Percentiles rank a stretch among this genome's conserved stretches.
Evolutionary conservation across 2,113 vertebrate species (phyloP).

Genomic region (Oryzias woworae): DNA sequence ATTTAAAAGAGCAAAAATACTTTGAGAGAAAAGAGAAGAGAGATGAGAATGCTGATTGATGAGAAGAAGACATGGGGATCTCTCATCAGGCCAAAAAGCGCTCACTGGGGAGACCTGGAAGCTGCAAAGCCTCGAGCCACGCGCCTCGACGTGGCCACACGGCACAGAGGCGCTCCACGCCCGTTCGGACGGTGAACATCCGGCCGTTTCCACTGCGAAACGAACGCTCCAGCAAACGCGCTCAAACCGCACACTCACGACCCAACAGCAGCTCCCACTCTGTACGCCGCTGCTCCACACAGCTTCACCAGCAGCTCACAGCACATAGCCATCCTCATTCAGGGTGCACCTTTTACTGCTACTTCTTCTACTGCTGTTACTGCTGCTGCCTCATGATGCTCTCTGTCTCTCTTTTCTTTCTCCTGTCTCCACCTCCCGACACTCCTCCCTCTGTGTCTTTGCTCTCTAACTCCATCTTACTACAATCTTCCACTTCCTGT

Average conservation of each 20-base stretch:
- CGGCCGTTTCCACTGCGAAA: constrained; percentile 49
- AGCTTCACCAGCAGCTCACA: constrained; percentile 42
- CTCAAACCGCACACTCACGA: constrained; percentile 45
- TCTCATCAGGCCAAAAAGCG: constrained; percentile 67
- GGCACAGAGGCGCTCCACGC: constrained; percentile 34
- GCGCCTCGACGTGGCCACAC: constrained; percentile 34
- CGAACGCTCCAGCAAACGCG: constrained; percentile 47
- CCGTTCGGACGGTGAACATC: constrained; percentile 43
- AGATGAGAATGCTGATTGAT: constrained; percentile 53
- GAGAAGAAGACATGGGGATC: constrained; percentile 69
- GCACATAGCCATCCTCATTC: constrained; percentile 68
- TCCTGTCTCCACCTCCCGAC: constrained; percentile 73
- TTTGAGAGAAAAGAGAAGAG: constrained; percentile 56
- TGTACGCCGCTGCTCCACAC: constrained; percentile 37
- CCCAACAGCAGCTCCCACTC: constrained; percentile 48
- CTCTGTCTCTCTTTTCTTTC: constrained; percentile 85
- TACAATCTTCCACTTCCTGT: constrained; percentile 50
- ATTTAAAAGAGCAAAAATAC: constrained; percentile 72
- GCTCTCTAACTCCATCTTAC: constrained; percentile 29
- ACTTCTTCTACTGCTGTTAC: constrained; percentile 80
- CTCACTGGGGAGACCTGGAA: constrained; percentile 49
- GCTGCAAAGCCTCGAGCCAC: constrained; percentile 45
- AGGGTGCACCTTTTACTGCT: constrained; percentile 78
- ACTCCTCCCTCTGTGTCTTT: constrained; percentile 47
- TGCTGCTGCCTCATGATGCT: constrained; percentile 83